Evolutionary conservation across 2,113 vertebrate species (phyloP).

Genomic region (Antidorcas marsupialis): DNA sequence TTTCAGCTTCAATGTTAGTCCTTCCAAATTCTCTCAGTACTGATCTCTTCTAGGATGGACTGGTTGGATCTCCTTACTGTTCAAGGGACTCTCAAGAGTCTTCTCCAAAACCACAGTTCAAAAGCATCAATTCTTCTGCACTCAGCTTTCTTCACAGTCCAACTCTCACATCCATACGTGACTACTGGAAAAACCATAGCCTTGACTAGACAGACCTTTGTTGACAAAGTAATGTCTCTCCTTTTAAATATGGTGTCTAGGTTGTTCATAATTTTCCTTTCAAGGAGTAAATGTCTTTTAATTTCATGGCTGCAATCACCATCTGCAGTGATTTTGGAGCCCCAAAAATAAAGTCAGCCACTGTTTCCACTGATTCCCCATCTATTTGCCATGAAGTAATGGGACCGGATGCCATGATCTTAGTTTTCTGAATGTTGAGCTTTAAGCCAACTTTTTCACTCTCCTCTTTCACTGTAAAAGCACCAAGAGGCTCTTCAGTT

Average conservation of each 20-base stretch:
- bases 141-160: background rate
- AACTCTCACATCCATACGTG: background rate
- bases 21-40: background rate
- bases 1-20: background rate
- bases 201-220: background rate
- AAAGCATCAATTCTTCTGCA: background rate
- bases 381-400: background rate
- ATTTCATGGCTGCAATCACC: background rate
- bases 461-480: background rate
- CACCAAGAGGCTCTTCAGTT: too few relatives aligned
- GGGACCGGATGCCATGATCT: background rate
- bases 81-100: background rate
- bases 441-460: background rate
- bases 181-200: background rate
- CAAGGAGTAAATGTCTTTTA: background rate
- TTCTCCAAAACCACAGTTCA: background rate
- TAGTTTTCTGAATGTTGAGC: background rate
- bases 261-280: background rate
- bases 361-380: background rate
- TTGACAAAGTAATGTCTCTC: background rate
- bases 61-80: background rate
- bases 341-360: fast-evolving
- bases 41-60: background rate
- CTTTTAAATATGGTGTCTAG: background rate
- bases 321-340: background rate